These are phyloP conservation scores for Agrilus biguttatus DNA, from an alignment of 2,888 invertebrate species.

Conservation along the genomic window DNA sequence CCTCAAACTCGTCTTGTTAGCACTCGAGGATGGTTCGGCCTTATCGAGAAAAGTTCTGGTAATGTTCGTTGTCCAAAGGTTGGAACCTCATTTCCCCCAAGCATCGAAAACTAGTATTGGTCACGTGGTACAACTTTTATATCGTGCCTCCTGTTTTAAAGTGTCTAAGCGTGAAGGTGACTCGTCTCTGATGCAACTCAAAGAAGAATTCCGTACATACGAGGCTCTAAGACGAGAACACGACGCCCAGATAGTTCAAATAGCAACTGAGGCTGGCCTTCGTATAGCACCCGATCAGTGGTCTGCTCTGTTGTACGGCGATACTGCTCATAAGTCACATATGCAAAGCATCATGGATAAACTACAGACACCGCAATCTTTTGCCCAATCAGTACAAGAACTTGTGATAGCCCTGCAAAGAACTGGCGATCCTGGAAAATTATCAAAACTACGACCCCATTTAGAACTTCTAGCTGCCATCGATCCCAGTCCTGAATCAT, in stretches of 20 bases:
- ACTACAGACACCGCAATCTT: constrained; percentile 85
- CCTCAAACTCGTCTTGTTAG: constrained; percentile 79
- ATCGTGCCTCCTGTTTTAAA: constrained; percentile 96
- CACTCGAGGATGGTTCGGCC: constrained; percentile 89
- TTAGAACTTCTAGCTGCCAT: constrained; percentile 75
- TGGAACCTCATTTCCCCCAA: constrained; percentile 90
- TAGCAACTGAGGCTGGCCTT: constrained; percentile 92
- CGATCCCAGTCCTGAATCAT: constrained; percentile 67
- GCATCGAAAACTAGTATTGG: constrained; percentile 98
- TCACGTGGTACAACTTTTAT: constrained; percentile 94
- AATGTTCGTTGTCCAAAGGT: constrained; percentile 94
- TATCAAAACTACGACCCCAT: constrained; percentile 62
- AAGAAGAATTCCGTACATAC: constrained; percentile 92
- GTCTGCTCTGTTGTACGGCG: constrained; percentile 93
- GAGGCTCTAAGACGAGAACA: constrained; percentile 88
- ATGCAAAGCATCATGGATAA: constrained; percentile 93
- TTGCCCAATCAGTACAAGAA: constrained; percentile 83
- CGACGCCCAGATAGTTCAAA: constrained; percentile 96
- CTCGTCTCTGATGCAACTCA: constrained; percentile 94
- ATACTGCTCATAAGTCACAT: constrained; percentile 87
- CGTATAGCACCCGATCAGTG: constrained; percentile 97
- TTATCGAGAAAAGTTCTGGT: constrained; percentile 88
- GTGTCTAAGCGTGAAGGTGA: constrained; percentile 93
- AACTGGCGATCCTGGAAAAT: constrained; percentile 73
- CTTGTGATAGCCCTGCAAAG: constrained; percentile 79